Conservation (phyloP, 2,113 vertebrate genomes). For the Opisthocomus hoazin region DNA sequence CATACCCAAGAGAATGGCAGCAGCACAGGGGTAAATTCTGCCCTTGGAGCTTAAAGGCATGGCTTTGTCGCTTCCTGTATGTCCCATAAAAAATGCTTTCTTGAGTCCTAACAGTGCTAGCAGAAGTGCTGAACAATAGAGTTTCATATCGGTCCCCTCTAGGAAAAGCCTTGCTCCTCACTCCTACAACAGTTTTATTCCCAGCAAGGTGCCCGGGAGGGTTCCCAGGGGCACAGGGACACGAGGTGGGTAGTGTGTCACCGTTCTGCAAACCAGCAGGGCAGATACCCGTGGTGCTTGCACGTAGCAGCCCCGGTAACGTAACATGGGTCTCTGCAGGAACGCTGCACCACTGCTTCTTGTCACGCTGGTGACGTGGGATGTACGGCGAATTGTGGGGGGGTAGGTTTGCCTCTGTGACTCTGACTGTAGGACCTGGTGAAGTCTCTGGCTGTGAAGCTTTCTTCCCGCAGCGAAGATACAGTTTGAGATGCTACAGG, state of each 20-base stretch:
- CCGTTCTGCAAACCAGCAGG: neutral
- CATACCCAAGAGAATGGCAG: neutral
- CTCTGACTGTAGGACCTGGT: neutral
- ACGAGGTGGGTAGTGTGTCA: neutral
- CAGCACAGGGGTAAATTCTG: neutral
- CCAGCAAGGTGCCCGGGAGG: neutral
- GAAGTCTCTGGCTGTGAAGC: neutral
- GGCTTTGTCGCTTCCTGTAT: neutral
- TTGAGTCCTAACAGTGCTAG: neutral
- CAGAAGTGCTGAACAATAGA: neutral
- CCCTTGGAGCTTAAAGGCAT: neutral
- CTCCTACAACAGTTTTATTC: neutral
- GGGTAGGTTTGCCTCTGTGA: neutral
- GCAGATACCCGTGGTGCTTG: neutral
- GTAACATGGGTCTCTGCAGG: fast-evolving
- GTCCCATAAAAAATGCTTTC: neutral
- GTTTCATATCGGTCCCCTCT: neutral
- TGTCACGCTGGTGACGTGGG: neutral
- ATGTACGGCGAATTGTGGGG: fast-evolving
- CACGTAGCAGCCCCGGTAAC: neutral
- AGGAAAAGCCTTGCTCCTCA: neutral
- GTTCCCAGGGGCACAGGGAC: neutral
- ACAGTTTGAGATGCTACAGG: neutral
- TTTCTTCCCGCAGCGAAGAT: neutral
- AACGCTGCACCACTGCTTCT: neutral